Evolutionary conservation across 2,797 vertebrate species (phyloP).

Genomic region (Synaphobranchus kaupii): DNA sequence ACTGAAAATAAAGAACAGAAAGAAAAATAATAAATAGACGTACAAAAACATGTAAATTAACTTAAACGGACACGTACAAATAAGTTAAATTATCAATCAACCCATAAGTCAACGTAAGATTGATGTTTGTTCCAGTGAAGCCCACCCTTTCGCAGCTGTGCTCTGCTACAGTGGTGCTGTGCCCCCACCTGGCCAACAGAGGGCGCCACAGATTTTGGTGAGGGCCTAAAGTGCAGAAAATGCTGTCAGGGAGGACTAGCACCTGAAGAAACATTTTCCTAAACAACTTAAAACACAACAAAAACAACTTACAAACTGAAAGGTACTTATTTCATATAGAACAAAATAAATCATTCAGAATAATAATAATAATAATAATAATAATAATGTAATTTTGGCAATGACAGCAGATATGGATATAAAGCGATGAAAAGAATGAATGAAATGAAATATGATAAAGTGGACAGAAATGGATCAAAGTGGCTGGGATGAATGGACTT

Average conservation of each 20-base stretch:
- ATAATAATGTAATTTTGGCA: not conserved
- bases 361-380: slow-evolving; percentile 23
- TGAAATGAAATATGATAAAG: not conserved
- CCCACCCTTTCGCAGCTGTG: not conserved
- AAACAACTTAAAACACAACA: not conserved
- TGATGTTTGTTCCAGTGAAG: not conserved
- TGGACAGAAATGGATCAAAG: not conserved
- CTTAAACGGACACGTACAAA: slow-evolving; percentile 20
- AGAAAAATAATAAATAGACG: slow-evolving; percentile 23
- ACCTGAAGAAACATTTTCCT: slow-evolving; percentile 1
- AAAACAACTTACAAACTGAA: not conserved
- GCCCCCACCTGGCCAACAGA: slow-evolving; percentile 15
- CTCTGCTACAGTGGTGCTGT: not conserved
- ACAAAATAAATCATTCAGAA: slow-evolving; percentile 7
- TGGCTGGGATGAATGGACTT: slow-evolving; percentile 2
- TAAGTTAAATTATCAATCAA: not conserved
- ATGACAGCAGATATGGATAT: not conserved
- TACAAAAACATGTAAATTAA: not conserved
- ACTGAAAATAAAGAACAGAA: slow-evolving; percentile 33
- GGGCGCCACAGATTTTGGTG: not conserved
- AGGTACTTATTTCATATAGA: not conserved
- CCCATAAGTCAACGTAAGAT: not conserved
- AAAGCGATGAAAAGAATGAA: not conserved
- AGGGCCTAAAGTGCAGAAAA: not conserved
- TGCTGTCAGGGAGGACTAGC: not conserved